These are phyloP conservation scores for Ommatoiulus sabulosus DNA, from an alignment of 2,888 invertebrate species.

Conservation along the genomic window DNA sequence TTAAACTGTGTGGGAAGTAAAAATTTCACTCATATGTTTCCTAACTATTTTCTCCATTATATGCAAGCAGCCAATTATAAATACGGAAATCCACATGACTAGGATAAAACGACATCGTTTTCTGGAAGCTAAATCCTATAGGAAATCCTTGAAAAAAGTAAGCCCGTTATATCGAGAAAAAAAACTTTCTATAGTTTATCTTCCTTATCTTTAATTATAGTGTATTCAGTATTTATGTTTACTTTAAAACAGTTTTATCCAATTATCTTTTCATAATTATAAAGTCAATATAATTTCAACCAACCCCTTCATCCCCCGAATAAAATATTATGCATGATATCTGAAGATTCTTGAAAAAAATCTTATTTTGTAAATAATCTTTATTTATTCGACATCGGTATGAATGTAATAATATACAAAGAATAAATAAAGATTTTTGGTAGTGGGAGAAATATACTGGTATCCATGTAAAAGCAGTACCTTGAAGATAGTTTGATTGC, in stretches of 20 bases:
- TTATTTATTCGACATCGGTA: too few relatives aligned
- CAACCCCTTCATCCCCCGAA: background rate
- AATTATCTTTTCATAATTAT: background rate
- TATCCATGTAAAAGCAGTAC: too few relatives aligned
- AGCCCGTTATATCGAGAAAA: slow-evolving; percentile 25
- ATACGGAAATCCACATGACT: slow-evolving; percentile 41
- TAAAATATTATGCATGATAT: background rate
- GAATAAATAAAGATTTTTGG: too few relatives aligned
- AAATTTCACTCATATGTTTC: slow-evolving; percentile 21
- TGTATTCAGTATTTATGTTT: background rate
- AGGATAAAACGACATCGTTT: slow-evolving; percentile 37
- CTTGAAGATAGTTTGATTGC: too few relatives aligned
- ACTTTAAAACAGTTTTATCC: background rate
- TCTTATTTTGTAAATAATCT: too few relatives aligned
- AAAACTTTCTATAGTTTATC: background rate
- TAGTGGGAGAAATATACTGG: too few relatives aligned
- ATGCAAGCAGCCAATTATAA: slow-evolving; percentile 37
- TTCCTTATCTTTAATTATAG: background rate
- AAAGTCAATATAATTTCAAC: background rate
- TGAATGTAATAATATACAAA: too few relatives aligned
- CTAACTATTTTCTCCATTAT: slow-evolving; percentile 48
- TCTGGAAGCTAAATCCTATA: slow-evolving; percentile 40
- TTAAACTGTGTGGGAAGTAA: background rate
- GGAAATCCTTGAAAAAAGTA: slow-evolving; percentile 45
- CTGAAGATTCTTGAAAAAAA: background rate